These are phyloP conservation scores for Pristionchus fissidentatus DNA, from an alignment of 2,888 invertebrate genomes.

Conservation along the genomic window DNA sequence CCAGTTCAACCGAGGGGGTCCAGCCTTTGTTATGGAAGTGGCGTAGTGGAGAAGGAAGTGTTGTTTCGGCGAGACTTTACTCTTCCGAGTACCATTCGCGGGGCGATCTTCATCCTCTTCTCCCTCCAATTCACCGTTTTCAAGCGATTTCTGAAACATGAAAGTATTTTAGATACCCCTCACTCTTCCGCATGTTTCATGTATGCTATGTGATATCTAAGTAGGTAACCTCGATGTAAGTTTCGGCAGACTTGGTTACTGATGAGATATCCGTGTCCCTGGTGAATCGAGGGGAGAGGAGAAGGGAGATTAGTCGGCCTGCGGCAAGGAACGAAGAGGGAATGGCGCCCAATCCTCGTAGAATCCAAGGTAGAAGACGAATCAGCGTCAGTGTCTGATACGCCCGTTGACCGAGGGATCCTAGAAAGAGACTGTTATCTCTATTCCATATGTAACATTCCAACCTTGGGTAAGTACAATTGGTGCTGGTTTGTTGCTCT, in stretches of 20 bases:
- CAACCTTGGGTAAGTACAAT: neutral
- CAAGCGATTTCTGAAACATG: neutral
- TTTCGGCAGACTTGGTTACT: neutral
- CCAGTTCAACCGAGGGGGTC: neutral
- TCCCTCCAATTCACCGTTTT: neutral
- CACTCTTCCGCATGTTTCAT: neutral
- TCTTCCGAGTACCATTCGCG: neutral
- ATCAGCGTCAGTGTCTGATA: neutral
- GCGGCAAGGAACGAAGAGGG: neutral
- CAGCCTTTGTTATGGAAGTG: neutral
- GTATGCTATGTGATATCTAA: neutral
- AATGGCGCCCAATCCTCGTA: neutral
- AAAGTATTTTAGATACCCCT: neutral
- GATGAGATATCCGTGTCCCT: neutral
- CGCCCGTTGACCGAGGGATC: neutral
- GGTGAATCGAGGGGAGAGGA: neutral
- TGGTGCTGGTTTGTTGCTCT: neutral
- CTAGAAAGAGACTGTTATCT: neutral
- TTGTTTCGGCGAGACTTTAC: neutral
- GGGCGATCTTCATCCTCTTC: neutral
- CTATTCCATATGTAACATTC: neutral
- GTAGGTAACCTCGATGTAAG: neutral
- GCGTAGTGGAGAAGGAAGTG: neutral
- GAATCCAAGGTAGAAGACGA: neutral
- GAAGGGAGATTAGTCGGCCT: neutral